phyloP scores from a whole-genome alignment of 2,888 invertebrate species.

The Diplolepis rosae region DNA sequence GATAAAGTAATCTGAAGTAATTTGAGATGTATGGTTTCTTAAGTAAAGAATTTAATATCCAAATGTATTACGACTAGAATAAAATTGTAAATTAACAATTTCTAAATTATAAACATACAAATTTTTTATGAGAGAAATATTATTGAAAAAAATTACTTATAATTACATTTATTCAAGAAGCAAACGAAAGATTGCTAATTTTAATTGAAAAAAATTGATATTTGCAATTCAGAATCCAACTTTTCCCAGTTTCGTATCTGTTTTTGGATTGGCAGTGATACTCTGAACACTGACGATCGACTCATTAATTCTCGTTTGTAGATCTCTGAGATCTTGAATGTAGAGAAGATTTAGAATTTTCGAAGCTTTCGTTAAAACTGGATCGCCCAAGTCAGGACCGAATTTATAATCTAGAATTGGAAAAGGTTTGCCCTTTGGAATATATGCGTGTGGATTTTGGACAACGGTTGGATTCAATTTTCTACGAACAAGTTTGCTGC shows the following conservation, averaged over 20 bases:
- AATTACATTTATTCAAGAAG: background rate
- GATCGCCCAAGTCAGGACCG: conserved; percentile 81
- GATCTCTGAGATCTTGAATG: conserved; percentile 86
- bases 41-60: background rate
- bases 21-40: background rate
- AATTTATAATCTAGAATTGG: conserved; percentile 81
- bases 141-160: background rate
- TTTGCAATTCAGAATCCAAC: conserved; percentile 82
- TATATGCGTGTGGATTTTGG: conserved; percentile 75
- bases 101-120: background rate
- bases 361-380: conserved; percentile 81
- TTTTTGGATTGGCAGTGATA: conserved; percentile 97
- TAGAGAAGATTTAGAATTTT: conserved; percentile 87
- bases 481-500: conserved; percentile 78
- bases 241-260: conserved; percentile 94
- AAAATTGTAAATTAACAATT: conserved; percentile 1
- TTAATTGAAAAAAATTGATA: background rate
- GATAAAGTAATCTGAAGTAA: background rate
- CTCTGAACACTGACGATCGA: conserved; percentile 93
- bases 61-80: background rate
- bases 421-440: conserved; percentile 80
- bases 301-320: conserved; percentile 96
- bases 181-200: background rate
- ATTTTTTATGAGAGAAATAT: background rate
- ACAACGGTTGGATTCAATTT: conserved; percentile 78